A percentile compares a stretch with the other conserved stretches of the same genome.
Evolutionary conservation across 2,797 vertebrate species (phyloP).

Genomic region (Prunella strophiata): DNA sequence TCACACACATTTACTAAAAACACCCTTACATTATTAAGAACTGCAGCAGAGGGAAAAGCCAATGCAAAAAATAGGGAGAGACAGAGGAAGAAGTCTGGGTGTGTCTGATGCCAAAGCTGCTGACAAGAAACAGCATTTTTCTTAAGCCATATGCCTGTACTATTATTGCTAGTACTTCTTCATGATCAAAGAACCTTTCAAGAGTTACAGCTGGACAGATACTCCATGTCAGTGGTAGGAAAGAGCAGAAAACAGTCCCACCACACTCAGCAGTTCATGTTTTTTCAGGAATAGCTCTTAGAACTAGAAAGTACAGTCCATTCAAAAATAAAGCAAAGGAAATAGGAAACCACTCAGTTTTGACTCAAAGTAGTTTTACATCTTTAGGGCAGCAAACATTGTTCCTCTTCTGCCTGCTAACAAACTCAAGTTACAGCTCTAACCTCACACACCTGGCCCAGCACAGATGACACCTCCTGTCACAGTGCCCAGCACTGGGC

Average conservation of each 20-base stretch:
- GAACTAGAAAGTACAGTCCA: neutral
- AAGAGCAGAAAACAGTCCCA: neutral
- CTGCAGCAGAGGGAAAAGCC: neutral
- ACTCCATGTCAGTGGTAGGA: neutral
- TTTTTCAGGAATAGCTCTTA: neutral
- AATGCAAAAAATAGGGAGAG: neutral
- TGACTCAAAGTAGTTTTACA: neutral
- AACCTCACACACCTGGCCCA: neutral
- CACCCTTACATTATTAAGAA: neutral
- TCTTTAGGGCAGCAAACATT: neutral
- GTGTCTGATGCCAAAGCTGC: neutral
- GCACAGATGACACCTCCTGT: neutral
- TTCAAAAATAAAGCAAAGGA: neutral
- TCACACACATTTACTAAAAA: neutral
- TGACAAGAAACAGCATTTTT: neutral
- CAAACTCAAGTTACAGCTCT: neutral
- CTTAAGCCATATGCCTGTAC: neutral
- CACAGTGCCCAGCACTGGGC: neutral
- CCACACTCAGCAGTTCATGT: neutral
- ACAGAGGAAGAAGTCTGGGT: conserved; percentile 22
- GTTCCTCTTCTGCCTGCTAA: neutral
- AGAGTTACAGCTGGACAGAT: neutral
- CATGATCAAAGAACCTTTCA: neutral
- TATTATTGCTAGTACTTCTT: conserved; percentile 9
- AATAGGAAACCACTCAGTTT: neutral